These are phyloP conservation scores for Glyphotaelius pellucidus DNA, from an alignment of 2,888 invertebrate genomes.

Conservation along the genomic window DNA sequence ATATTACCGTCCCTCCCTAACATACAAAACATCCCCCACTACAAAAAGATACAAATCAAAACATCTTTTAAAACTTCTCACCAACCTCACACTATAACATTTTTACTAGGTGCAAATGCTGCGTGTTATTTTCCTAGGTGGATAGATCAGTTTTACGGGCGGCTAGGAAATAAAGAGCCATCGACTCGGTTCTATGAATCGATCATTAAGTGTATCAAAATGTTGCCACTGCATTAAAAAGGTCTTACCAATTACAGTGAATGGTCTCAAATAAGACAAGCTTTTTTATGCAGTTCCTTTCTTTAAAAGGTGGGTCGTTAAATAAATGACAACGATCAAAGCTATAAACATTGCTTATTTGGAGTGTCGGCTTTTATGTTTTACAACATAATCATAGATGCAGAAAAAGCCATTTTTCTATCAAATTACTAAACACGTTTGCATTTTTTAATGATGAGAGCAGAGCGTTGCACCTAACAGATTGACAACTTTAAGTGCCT, in stretches of 20 bases:
- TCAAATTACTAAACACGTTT: not conserved
- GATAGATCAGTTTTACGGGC: slow-evolving; percentile 45
- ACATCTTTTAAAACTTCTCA: not conserved
- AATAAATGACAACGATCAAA: not conserved
- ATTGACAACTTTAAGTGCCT: not conserved
- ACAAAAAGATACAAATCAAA: not conserved
- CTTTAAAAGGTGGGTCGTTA: not conserved
- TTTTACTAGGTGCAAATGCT: not conserved
- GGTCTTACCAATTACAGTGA: not conserved
- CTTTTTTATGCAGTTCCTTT: not conserved
- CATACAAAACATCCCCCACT: slow-evolving; percentile 17
- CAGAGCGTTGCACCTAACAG: not conserved
- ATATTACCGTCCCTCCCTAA: not conserved
- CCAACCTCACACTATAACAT: not conserved
- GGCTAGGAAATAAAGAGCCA: slow-evolving; percentile 52
- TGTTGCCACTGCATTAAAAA: slow-evolving; percentile 26
- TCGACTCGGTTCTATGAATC: slow-evolving; percentile 44
- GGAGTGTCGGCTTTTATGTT: not conserved
- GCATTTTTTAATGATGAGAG: not conserved
- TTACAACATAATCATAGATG: not conserved
- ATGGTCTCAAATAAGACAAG: not conserved
- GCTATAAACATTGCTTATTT: not conserved
- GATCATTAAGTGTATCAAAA: slow-evolving; percentile 46
- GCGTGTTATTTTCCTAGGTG: not conserved
- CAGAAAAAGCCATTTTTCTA: not conserved